Percentiles rank a stretch among this genome's conserved stretches.
These are phyloP conservation scores for Drosophila falleni DNA, from an alignment of 2,888 invertebrate genomes.

Conservation along the genomic window DNA sequence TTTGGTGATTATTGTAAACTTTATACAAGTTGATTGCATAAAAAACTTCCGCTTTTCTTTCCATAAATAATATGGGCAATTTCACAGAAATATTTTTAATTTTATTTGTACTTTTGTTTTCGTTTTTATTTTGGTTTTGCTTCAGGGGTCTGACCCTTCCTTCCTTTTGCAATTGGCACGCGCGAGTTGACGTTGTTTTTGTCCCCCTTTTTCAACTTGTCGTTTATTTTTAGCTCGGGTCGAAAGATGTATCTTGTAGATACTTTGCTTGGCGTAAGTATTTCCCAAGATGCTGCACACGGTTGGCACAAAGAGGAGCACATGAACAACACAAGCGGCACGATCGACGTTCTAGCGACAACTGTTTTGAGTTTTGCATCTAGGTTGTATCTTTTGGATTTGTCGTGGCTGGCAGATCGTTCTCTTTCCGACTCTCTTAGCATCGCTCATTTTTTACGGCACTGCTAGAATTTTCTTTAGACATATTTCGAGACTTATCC, in stretches of 20 bases:
- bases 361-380: constrained; percentile 40
- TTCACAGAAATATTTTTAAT: constrained; percentile 40
- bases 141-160: constrained; percentile 52
- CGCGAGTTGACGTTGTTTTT: constrained; percentile 59
- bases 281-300: constrained; percentile 32
- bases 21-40: constrained; percentile 51
- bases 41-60: constrained; percentile 49
- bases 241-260: constrained; percentile 65
- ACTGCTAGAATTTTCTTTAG: constrained; percentile 1
- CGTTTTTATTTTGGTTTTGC: constrained; percentile 18
- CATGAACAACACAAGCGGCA: constrained; percentile 52
- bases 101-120: constrained; percentile 25
- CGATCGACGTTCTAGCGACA: constrained; percentile 70
- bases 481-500: constrained; percentile 9
- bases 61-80: constrained; percentile 42
- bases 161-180: constrained; percentile 65
- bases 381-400: constrained; percentile 26
- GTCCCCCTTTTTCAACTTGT: constrained; percentile 65
- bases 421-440: constrained; percentile 49
- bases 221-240: constrained; percentile 64
- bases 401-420: constrained; percentile 26
- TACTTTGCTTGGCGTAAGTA: constrained; percentile 42
- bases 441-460: constrained; percentile 18
- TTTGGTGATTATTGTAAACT: constrained; percentile 44
- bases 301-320: constrained; percentile 1